Percentiles rank a stretch among this genome's conserved stretches.
Conservation (phyloP, 2,888 invertebrate genomes). For the Drosophila borealis region DNA sequence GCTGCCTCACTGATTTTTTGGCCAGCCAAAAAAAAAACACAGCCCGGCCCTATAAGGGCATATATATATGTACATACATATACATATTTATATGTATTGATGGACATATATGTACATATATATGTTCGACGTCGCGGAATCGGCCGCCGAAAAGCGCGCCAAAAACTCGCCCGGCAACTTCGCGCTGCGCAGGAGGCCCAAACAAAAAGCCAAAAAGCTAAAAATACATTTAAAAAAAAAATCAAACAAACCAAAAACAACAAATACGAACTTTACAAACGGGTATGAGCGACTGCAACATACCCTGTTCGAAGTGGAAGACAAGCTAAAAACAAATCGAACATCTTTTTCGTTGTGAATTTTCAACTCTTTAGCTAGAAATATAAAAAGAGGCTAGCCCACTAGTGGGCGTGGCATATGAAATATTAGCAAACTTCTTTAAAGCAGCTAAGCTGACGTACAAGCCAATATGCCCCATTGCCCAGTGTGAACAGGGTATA, state of each 20-base stretch:
- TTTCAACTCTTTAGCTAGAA: too few relatives aligned
- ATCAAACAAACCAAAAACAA: neutral
- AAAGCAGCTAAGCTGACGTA: too few relatives aligned
- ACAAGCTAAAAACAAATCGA: too few relatives aligned
- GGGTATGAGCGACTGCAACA: neutral
- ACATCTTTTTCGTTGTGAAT: too few relatives aligned
- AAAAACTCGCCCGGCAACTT: slow-evolving; percentile 67
- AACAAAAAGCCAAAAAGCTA: slow-evolving; percentile 53
- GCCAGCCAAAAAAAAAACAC: neutral
- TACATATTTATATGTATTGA: neutral
- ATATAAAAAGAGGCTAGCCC: too few relatives aligned
- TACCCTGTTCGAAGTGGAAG: neutral
- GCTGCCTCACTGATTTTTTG: slow-evolving; percentile 58
- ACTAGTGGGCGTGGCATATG: too few relatives aligned
- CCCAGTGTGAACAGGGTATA: neutral
- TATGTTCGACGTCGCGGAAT: slow-evolving; percentile 9
- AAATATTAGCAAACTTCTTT: too few relatives aligned
- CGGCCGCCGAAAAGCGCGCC: slow-evolving; percentile 67
- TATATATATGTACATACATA: neutral
- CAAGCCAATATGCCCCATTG: neutral
- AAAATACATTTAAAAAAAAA: slow-evolving; percentile 13
- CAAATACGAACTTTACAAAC: neutral
- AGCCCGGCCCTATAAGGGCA: neutral
- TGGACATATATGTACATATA: neutral
- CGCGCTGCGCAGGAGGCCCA: slow-evolving; percentile 31